Percentiles rank a stretch among this genome's conserved stretches.
These are phyloP conservation scores for Ptychoptera albimana DNA, from an alignment of 2,888 invertebrate species.

Conservation along the genomic window DNA sequence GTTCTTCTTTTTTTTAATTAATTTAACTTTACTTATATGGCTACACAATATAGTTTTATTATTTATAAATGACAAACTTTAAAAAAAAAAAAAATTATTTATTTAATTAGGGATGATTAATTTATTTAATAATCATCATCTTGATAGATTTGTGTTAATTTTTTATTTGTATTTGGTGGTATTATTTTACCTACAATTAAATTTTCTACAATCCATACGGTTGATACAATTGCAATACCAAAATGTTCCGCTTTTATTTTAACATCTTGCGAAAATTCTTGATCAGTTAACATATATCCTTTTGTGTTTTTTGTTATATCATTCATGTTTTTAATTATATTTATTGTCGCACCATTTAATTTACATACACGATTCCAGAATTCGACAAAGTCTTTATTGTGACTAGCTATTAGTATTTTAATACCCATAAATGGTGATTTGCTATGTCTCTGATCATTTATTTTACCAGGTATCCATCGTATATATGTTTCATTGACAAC, in stretches of 20 bases:
- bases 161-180: constrained; percentile 33
- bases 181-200: constrained; percentile 43
- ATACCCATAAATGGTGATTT: constrained; percentile 35
- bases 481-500: constrained; percentile 32
- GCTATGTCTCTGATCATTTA: constrained; percentile 22
- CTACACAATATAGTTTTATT: too few relatives aligned
- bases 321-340: constrained; percentile 32
- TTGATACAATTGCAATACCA: constrained; percentile 46
- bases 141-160: constrained; percentile 19
- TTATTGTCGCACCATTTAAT: constrained; percentile 36
- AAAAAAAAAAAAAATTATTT: too few relatives aligned
- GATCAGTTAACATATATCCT: constrained; percentile 42
- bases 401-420: constrained; percentile 34
- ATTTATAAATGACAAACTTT: too few relatives aligned
- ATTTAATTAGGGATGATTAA: too few relatives aligned
- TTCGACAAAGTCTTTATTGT: constrained; percentile 36
- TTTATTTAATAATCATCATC: constrained; percentile 11
- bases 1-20: too few relatives aligned
- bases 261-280: constrained; percentile 41
- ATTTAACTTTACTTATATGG: too few relatives aligned
- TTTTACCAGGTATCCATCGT: constrained; percentile 22
- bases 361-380: constrained; percentile 47
- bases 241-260: constrained; percentile 35
- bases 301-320: constrained; percentile 33
- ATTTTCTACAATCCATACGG: constrained; percentile 52